These are phyloP conservation scores for Fundulus diaphanus DNA, from an alignment of 2,797 vertebrate species.

Conservation along the genomic window DNA sequence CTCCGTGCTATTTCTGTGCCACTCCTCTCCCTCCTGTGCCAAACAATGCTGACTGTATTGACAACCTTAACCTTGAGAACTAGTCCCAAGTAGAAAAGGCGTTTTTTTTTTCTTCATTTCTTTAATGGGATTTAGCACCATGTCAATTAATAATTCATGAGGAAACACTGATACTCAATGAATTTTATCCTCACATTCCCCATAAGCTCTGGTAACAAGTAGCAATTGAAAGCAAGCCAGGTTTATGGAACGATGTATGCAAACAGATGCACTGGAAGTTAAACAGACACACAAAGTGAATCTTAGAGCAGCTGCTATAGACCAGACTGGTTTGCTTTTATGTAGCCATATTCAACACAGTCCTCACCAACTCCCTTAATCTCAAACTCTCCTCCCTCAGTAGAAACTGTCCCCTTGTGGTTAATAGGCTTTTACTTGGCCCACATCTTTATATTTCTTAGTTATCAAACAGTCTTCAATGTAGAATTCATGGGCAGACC, in stretches of 20 bases:
- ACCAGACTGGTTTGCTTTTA: conserved; percentile 25
- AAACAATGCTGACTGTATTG: conserved; percentile 78
- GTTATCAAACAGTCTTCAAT: no score
- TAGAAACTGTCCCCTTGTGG: conserved; percentile 64
- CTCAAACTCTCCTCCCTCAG: conserved; percentile 60
- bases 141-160: conserved; percentile 43
- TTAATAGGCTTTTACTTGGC: conserved; percentile 39
- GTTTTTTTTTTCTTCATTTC: conserved; percentile 7
- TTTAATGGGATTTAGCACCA: conserved; percentile 53
- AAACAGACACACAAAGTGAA: background rate
- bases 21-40: conserved; percentile 54
- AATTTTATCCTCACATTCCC: background rate
- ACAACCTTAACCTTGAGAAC: conserved; percentile 79
- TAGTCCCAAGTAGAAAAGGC: conserved; percentile 19
- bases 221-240: conserved; percentile 7
- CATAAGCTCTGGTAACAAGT: background rate
- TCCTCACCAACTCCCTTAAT: conserved; percentile 51
- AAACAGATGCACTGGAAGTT: background rate
- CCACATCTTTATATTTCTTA: no score
- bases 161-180: background rate
- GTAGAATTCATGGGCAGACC: no score
- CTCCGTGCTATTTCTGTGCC: conserved; percentile 74
- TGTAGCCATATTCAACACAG: conserved; percentile 22
- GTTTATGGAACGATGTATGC: background rate
- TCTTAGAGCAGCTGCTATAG: conserved; percentile 21